Base-by-base conservation (phyloP, 2,797 vertebrate species). In the Lagodon rhomboides region DNA sequence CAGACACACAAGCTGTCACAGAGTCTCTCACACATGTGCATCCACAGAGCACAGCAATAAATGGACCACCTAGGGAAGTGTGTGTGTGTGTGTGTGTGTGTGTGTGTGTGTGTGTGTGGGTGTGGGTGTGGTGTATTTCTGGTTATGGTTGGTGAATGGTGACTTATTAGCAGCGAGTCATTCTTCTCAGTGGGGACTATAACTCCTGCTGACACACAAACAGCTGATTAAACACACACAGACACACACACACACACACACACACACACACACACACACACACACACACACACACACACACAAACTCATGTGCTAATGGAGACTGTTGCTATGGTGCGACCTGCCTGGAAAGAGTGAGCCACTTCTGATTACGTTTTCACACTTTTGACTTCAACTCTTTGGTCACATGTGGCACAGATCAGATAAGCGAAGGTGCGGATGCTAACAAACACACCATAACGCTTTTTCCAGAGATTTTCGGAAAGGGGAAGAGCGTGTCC, bases 11-110 rank as follows among this genome's bases (percentile, higher is more conserved):
- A 51, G 83, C 59, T 76, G 71, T 77, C 79, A 85, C 67, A 85
- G 41, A 78, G 43, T 56, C 69, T 61, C 59, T 70, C 78, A 64
- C 79, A 88, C 81, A 79, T 73, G 38, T 83, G 74, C 64, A 75
- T 80, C 60, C 68, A 49, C 55, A 58, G 5, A 85, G 56, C 54
- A 69, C 15, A 1, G 51, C 78, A 82, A 75, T 82, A 85, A 85
- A 75, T 18, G 70, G 87, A 91, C 89, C 88, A 89, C 90, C 89
- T 65, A 51, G 53, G 53, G 71, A 78, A 77, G 17, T 46, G 56
- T 70, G 18, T 49, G 23, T 34, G 23, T 65, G 56, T 20, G 56
- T 44, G 50, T 66, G 56, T 23, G 50, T 23, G 22, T 55, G 69
- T 67, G 80, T 55, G 70, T 65, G 80, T 66, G 54, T 53, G 58